Evolutionary conservation across 1,140 invertebrate genomes (phyloP), one percentile per base, ranked within the genome.

Genomic region (Trichogramma pretiosum): DNA sequence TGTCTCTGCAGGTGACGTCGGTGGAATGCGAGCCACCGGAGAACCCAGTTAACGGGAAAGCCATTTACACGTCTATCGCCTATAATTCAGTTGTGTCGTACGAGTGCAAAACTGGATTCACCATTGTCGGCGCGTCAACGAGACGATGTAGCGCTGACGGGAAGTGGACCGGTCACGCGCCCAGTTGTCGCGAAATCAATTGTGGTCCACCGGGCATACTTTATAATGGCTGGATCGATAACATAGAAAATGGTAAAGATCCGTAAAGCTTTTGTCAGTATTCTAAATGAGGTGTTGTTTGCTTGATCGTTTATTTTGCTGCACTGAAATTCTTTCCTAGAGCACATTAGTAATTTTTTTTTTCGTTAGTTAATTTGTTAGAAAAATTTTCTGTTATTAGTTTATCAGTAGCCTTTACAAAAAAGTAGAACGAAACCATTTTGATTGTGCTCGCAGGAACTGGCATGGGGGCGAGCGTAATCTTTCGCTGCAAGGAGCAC

Each of bases 211-310:
- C 92, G 0, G 90, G 90, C 4, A 77, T 82, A 17, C 74, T 98
- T 1, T 89, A 87, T 75, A 97, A 98, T 64, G 94, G 94, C 7
- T 97, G 92, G 84, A 77, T 98, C 46, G 91, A 97, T 67, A 93
- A 93, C 57, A 87, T 89, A 40, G 87, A 90, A 55, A 78, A 81
- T 11, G 70, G 70, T 72, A 54, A 47, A 16, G 13, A 33, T 33
- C 16, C 4, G 13, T 39, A 8, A 17, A 22, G 7, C 34, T 16
- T 36, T 36, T 26, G n/a, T n/a, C n/a, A n/a, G n/a, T n/a, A n/a
- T n/a, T n/a, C n/a, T n/a, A n/a, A 13, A 23, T 21, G 7, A 26
- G 26, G 39, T 19, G 32, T 33, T 34, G 13, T 1, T 17, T 16
- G 33, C 28, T 22, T 48, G 23, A 22, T 17, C 16, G 38, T 48